A percentile compares a stretch with the other conserved stretches of the same genome.
These are phyloP conservation scores for Philopedon plagiatum DNA, from an alignment of 2,888 invertebrate genomes.

Conservation along the genomic window DNA sequence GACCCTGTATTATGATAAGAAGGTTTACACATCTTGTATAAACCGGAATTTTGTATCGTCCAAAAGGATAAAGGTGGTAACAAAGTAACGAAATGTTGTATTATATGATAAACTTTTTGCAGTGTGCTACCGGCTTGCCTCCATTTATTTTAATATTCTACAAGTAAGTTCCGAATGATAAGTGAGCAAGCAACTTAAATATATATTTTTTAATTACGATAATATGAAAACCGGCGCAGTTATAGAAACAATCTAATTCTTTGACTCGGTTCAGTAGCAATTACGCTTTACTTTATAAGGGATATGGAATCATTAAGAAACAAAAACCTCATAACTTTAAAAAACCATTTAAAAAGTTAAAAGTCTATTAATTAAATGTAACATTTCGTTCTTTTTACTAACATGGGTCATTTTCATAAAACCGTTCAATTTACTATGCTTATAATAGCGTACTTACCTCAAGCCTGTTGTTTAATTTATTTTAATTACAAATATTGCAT, in stretches of 20 bases:
- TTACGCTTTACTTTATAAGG: conserved; percentile 1
- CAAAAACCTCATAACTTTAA: conserved; percentile 14
- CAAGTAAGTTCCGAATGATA: neutral
- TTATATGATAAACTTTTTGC: too few species aligned
- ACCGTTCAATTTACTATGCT: neutral
- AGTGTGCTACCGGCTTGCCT: too few species aligned
- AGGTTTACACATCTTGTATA: too few species aligned
- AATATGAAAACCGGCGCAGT: conserved; percentile 2
- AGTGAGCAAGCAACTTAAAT: neutral
- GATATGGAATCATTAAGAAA: neutral
- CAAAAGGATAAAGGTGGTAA: too few species aligned
- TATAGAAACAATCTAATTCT: conserved; percentile 11
- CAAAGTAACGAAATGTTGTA: too few species aligned
- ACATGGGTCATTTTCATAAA: neutral
- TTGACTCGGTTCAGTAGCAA: conserved; percentile 8
- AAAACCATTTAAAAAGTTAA: conserved; percentile 2
- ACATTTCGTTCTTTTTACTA: neutral
- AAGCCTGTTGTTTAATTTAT: too few species aligned
- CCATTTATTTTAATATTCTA: too few species aligned
- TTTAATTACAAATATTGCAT: too few species aligned
- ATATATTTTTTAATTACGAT: neutral
- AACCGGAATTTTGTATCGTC: too few species aligned
- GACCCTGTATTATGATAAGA: too few species aligned
- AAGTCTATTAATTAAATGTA: conserved; percentile 7
- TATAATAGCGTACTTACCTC: too few species aligned